Conservation (phyloP, 2,888 invertebrate genomes). For the Dusona sp. region DNA sequence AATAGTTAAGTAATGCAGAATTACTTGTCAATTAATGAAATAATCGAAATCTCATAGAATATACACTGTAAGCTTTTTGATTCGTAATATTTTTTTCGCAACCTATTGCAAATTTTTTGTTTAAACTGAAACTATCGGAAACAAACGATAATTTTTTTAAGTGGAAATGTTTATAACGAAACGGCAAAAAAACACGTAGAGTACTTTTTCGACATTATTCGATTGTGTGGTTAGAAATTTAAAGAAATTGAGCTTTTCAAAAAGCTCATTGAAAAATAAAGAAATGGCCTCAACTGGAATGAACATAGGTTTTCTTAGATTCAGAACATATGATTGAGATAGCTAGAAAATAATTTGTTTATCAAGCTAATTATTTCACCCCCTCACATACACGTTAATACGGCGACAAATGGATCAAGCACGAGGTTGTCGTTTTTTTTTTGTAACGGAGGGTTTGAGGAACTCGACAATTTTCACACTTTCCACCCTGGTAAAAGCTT, state of each 20-base stretch:
- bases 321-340: background rate
- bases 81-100: background rate
- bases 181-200: no score
- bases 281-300: background rate
- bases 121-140: background rate
- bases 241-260: background rate
- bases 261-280: background rate
- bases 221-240: background rate
- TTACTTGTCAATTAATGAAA: background rate
- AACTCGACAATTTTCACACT: constrained; percentile 36
- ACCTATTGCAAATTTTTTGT: background rate
- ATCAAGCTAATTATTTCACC: background rate
- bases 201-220: background rate
- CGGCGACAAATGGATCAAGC: constrained; percentile 39
- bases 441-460: background rate
- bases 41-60: background rate
- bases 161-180: no score
- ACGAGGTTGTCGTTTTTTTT: background rate
- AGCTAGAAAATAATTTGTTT: background rate
- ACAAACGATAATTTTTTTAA: no score
- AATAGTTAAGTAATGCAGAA: background rate
- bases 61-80: background rate
- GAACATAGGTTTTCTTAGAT: background rate
- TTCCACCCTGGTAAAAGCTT: constrained; percentile 12
- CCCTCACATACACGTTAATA: background rate